Percentiles rank a stretch among this genome's conserved stretches.
Conservation (phyloP, 2,797 vertebrate species). For the Botia kubotai region DNA sequence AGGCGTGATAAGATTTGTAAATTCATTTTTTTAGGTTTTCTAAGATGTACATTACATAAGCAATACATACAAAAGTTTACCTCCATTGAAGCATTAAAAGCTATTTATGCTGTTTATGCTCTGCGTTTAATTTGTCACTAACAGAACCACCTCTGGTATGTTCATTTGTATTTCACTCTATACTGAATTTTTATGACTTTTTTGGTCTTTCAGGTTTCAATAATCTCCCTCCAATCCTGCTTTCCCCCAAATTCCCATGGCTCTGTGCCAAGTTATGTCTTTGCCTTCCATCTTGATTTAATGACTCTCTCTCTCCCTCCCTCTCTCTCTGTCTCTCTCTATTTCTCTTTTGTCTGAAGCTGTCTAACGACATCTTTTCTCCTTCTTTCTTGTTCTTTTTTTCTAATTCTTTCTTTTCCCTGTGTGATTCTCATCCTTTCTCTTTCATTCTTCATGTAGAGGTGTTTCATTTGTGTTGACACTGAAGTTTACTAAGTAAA, state of each 20-base stretch:
- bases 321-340: not conserved
- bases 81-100: not conserved
- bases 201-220: constrained; percentile 8
- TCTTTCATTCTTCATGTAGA: not conserved
- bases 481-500: not conserved
- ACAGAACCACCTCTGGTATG: not conserved
- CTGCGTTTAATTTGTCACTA: not conserved
- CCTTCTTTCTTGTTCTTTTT: not conserved
- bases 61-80: not conserved
- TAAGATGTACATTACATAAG: not conserved
- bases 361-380: constrained; percentile 1
- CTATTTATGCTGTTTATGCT: too few species aligned
- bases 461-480: not conserved
- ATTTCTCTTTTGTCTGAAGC: not conserved
- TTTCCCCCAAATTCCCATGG: not conserved
- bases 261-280: constrained; percentile 18
- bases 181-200: constrained; percentile 14
- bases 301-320: not conserved
- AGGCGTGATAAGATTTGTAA: not conserved
- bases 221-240: not conserved
- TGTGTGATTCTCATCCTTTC: not conserved
- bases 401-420: not conserved
- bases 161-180: not conserved
- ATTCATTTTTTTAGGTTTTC: not conserved
- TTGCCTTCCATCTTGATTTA: constrained; percentile 30